These are phyloP conservation scores for Ormyrus labotus DNA, from an alignment of 2,888 invertebrate species.

Conservation along the genomic window DNA sequence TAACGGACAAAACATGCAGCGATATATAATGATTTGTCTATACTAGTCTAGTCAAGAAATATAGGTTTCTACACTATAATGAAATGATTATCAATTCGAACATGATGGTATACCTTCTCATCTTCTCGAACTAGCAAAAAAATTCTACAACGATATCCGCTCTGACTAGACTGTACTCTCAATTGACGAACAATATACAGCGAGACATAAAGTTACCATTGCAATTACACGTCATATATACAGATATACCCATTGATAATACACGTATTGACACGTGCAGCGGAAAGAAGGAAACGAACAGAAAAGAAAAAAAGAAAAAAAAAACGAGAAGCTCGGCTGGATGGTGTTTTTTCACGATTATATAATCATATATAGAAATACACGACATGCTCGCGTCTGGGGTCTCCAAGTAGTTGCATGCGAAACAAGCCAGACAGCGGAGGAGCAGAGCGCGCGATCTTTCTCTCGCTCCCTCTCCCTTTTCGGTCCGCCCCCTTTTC, in stretches of 20 bases:
- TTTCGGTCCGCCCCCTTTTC: constrained; percentile 3
- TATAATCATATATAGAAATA: constrained; percentile 19
- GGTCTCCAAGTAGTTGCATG: constrained; percentile 43
- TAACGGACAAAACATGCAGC: too few relatives aligned
- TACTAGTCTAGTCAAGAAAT: too few relatives aligned
- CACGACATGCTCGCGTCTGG: constrained; percentile 35
- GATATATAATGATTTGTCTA: too few relatives aligned
- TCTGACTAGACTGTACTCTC: too few relatives aligned
- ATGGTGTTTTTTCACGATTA: constrained; percentile 17
- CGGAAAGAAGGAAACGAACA: too few relatives aligned
- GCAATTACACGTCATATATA: constrained; percentile 1
- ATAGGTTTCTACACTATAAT: too few relatives aligned
- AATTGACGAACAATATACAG: too few relatives aligned
- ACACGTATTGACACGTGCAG: neutral
- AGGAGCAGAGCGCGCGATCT: constrained; percentile 31
- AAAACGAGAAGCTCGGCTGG: constrained; percentile 22
- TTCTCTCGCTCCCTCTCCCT: constrained; percentile 6
- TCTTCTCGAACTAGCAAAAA: too few relatives aligned
- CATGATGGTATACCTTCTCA: too few relatives aligned
- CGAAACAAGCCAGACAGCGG: constrained; percentile 34
- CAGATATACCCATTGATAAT: neutral
- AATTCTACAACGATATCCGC: too few relatives aligned
- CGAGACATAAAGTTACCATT: too few relatives aligned
- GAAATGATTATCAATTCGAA: too few relatives aligned
- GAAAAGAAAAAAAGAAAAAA: neutral